A percentile compares a stretch with the other conserved stretches of the same genome.
phyloP scores from a whole-genome alignment of 1,140 invertebrate genomes.

The Zaprionus africanus region DNA sequence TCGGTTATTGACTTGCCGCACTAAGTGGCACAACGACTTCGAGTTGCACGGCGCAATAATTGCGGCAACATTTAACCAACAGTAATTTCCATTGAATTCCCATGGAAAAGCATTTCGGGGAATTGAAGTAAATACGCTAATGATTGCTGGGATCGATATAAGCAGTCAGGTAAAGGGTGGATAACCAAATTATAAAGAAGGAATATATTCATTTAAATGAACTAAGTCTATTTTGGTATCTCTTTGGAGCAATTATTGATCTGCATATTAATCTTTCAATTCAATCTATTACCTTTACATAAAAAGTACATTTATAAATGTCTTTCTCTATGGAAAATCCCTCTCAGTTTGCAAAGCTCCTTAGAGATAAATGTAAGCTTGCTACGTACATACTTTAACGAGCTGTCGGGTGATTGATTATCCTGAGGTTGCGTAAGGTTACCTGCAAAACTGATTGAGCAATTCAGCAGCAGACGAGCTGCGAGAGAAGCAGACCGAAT shows the following conservation, averaged over 20 bases:
- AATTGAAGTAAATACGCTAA: neutral
- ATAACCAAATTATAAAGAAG: neutral
- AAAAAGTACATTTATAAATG: neutral
- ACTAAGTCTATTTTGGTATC: neutral
- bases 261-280: neutral
- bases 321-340: neutral
- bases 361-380: conserved; percentile 23
- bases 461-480: conserved; percentile 6
- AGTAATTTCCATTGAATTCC: conserved; percentile 23
- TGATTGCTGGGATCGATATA: neutral
- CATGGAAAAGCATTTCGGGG: neutral
- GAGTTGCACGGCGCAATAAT: conserved; percentile 57
- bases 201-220: no score
- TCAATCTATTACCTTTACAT: neutral
- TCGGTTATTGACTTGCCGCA: conserved; percentile 71
- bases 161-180: neutral
- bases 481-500: conserved; percentile 1
- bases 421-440: conserved; percentile 45
- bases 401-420: conserved; percentile 66
- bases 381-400: conserved; percentile 46
- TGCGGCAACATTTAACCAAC: conserved; percentile 25
- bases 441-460: conserved; percentile 21
- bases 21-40: conserved; percentile 73
- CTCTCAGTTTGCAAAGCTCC: conserved; percentile 7
- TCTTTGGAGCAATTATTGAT: neutral